Conservation (phyloP, 2,888 invertebrate species). For the Endomychus coccineus region DNA sequence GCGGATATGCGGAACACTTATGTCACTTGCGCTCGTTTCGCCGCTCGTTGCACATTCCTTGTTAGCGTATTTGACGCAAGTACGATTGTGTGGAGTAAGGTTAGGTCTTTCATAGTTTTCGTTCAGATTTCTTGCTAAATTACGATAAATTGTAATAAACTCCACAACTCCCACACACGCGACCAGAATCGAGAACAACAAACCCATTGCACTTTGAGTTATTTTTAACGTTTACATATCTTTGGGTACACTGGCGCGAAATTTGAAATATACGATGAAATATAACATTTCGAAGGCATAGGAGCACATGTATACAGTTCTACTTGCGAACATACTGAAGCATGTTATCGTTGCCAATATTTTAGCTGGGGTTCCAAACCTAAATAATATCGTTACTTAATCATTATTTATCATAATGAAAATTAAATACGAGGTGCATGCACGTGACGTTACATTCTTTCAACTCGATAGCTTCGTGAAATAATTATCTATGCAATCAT, state of each 20-base stretch:
- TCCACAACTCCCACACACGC: slow-evolving; percentile 70
- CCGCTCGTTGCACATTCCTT: too few relatives aligned
- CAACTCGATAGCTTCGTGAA: too few relatives aligned
- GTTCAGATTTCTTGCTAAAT: slow-evolving; percentile 35
- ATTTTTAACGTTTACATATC: background rate
- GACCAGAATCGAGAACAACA: slow-evolving; percentile 65
- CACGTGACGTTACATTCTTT: too few relatives aligned
- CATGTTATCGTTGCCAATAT: slow-evolving; percentile 22
- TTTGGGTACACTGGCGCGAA: slow-evolving; percentile 18
- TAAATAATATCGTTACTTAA: slow-evolving; percentile 22
- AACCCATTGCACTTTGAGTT: slow-evolving; percentile 53
- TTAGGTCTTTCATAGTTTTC: slow-evolving; percentile 15
- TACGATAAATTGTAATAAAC: slow-evolving; percentile 52
- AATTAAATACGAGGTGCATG: background rate
- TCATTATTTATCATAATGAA: slow-evolving; percentile 15
- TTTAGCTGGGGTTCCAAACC: slow-evolving; percentile 19
- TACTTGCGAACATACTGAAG: background rate
- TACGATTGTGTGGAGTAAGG: slow-evolving; percentile 13
- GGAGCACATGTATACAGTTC: background rate
- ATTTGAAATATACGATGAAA: too few relatives aligned
- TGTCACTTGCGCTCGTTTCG: too few relatives aligned
- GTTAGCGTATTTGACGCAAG: too few relatives aligned
- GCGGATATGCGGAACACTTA: slow-evolving; percentile 18
- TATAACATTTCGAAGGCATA: slow-evolving; percentile 10
- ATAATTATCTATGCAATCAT: too few relatives aligned